A percentile compares a stretch with the other conserved stretches of the same genome.
phyloP scores from a whole-genome alignment of 2,888 invertebrate species.

The Aporophyla nigra region DNA sequence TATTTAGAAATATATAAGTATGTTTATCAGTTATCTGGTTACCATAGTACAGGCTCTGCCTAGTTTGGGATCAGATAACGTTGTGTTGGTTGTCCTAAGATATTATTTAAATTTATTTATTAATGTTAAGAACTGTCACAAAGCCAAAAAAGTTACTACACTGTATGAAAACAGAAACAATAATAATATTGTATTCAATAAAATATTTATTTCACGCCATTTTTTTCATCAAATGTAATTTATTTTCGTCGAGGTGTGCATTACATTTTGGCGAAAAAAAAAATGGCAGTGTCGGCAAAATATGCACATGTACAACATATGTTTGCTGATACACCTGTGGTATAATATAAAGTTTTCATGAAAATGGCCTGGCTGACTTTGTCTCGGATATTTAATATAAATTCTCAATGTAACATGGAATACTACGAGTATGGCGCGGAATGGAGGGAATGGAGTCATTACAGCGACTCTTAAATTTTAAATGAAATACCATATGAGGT shows the following conservation, averaged over 20 bases:
- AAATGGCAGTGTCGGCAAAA: not conserved
- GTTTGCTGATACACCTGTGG: conserved; percentile 31
- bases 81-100: too few species aligned
- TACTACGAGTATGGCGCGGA: conserved; percentile 24
- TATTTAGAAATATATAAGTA: too few species aligned
- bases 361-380: conserved; percentile 42
- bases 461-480: conserved; percentile 44
- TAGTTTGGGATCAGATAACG: too few species aligned
- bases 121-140: not conserved
- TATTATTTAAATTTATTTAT: too few species aligned
- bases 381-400: conserved; percentile 60
- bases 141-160: not conserved
- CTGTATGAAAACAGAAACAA: not conserved
- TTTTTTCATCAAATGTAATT: too few species aligned
- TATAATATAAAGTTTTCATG: conserved; percentile 34
- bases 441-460: conserved; percentile 41
- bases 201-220: conserved; percentile 14
- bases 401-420: conserved; percentile 56
- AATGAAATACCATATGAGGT: conserved; percentile 51
- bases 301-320: not conserved
- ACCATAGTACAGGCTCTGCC: too few species aligned
- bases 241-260: not conserved
- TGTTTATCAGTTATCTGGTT: too few species aligned
- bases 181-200: conserved; percentile 7
- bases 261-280: conserved; percentile 13